Evolutionary conservation across 1,140 invertebrate genomes (phyloP), one percentile per base, ranked within the genome.

Genomic region (Leptonema lineaticorne): DNA sequence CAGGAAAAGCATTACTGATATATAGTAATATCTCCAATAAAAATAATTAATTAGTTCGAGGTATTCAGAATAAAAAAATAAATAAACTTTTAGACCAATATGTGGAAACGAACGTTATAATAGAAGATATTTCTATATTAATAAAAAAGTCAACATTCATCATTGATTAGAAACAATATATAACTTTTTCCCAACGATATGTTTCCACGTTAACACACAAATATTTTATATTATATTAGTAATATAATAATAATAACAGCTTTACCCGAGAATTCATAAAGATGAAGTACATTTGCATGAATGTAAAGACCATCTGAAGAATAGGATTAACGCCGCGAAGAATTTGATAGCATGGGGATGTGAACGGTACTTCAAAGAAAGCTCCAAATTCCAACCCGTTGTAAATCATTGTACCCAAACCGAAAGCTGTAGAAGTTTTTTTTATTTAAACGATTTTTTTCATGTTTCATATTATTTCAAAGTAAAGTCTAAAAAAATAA

Each of bases 231-330:
- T 6, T n/a, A n/a, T n/a, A n/a, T n/a, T n/a, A n/a, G n/a, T n/a
- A n/a, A 41, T 41, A 16, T 41, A 11, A 41, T 41, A 41, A 33
- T 6, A 6, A 41, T 41, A 41, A 41, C 1, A 26, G 73, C 85
- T 88, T 89, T 87, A 98, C 95, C 85, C 96, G 87, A 58, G 95
- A 96, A 82, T 98, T 98, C 88, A 97, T 96, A 83, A 98, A 98
- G 76, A 98, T 96, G 77, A 98, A 98, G 76, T 98, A 98, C 93
- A 98, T 97, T 82, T 98, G 96, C 87, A 95, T 95, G 76, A 98
- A 98, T 11, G 95, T 97, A 83, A 98, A 98, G 29, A 96, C 89
- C 87, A 97, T 94, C 76, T 98, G 95, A 7, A 98, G 85, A 69
- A 97, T 83, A 27, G 94, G 94, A 81, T 96, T 95, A n/a, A 97